Base-by-base conservation (phyloP, 2,797 vertebrate genomes). In the Pterois miles region DNA sequence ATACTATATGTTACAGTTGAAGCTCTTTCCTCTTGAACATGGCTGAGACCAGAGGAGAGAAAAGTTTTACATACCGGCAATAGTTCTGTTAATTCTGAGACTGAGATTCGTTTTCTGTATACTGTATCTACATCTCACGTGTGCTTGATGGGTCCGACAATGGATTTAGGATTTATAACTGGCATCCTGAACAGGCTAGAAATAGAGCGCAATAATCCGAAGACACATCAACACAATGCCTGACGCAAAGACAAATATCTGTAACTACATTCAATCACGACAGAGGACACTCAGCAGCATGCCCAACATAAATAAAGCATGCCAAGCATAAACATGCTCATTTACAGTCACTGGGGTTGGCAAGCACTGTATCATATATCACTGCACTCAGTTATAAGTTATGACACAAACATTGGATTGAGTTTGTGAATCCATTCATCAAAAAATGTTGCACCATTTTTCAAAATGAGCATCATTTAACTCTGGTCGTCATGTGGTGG, bases 121-220 rank as follows among this genome's bases (percentile, higher is more conserved):
- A 13, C 8, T 48, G 12, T 59, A 63, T 33, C 12, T 9, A 70
- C 22, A 18, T 40, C 33, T 38, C 56, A 75, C 3, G 8, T 50
- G 25, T 59, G 63, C 56, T 34, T 20, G 25, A 34, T 50, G 65
- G 46, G 72, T 72, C 25, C n/a, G 23, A 74, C 25, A 31, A 2
- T 56, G 76, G 71, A 84, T 81, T 81, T 46, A 38, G 67, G 82
- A 48, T 86, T 84, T 34, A 75, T 64, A 33, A 72, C 62, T 64
- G 82, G 60, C 78, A 86, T 83, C 64, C 63, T 72, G 52, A 80
- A 34, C 74, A 46, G 72, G 68, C 81, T 76, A 66, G 65, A 87
- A 91, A 93, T 88, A 89, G 89, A 63, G 18, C 18, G 54, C 59
- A 82, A 80, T 78, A 80, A 89, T 89, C 78, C 10, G 1, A 80